phyloP scores from a whole-genome alignment of 1,140 invertebrate species.

The Drosophila erecta region DNA sequence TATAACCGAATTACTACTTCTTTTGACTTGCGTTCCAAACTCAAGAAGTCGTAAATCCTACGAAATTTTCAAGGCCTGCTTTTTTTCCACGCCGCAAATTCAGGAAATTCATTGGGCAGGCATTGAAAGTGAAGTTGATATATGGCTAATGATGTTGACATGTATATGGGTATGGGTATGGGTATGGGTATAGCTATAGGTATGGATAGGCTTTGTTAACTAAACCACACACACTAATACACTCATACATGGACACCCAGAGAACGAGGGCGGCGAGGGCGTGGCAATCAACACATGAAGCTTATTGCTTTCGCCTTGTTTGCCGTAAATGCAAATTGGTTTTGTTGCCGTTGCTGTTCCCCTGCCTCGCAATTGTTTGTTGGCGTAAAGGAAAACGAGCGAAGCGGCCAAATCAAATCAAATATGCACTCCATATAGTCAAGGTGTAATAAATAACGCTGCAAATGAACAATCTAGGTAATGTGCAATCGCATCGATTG shows the following conservation, averaged over 20 bases:
- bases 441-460: constrained; percentile 51
- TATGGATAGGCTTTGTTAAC: constrained; percentile 34
- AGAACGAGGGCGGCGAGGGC: background rate
- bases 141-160: constrained; percentile 77
- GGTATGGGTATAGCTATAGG: background rate
- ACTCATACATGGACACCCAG: background rate
- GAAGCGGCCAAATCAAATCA: constrained; percentile 54
- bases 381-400: constrained; percentile 1
- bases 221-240: constrained; percentile 5
- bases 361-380: background rate
- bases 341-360: constrained; percentile 26
- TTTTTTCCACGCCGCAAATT: background rate
- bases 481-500: constrained; percentile 62
- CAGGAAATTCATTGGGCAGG: constrained; percentile 30
- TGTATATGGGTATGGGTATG: background rate
- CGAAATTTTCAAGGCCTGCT: constrained; percentile 6
- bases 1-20: too few relatives aligned
- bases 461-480: constrained; percentile 20
- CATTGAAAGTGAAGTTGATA: constrained; percentile 61
- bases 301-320: constrained; percentile 67
- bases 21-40: background rate
- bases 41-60: background rate
- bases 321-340: constrained; percentile 64
- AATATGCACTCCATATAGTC: constrained; percentile 35
- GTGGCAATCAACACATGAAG: constrained; percentile 64